Conservation (phyloP, 1,140 invertebrate genomes). For the Papilio machaon region DNA sequence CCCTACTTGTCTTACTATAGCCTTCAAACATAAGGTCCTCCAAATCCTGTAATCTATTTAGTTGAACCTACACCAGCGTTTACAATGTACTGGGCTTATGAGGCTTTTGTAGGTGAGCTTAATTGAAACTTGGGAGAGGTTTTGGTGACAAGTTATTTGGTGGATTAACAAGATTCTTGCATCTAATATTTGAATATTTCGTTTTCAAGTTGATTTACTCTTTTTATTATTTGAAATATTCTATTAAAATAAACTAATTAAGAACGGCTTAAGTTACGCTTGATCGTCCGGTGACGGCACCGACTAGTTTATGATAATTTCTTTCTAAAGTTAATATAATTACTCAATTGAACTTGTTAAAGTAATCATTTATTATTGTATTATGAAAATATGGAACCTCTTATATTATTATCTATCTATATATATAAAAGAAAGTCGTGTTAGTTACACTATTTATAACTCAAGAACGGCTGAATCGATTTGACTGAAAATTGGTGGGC, state of each 20-base stretch:
- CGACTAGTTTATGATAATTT: too few species aligned
- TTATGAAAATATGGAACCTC: not conserved
- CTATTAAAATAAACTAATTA: too few species aligned
- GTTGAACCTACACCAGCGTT: slow-evolving; percentile 58
- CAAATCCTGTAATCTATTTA: slow-evolving; percentile 61
- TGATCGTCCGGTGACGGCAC: too few species aligned
- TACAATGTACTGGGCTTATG: slow-evolving; percentile 58
- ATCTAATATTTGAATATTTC: slow-evolving; percentile 20
- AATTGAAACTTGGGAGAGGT: slow-evolving; percentile 67
- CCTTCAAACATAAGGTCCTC: slow-evolving; percentile 28
- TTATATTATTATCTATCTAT: too few species aligned
- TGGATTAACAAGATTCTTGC: slow-evolving; percentile 55
- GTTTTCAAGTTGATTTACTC: not conserved
- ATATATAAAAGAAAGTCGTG: too few species aligned
- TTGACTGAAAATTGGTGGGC: too few species aligned
- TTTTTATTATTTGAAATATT: not conserved
- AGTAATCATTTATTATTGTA: too few species aligned
- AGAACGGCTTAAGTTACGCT: too few species aligned
- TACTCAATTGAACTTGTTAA: not conserved
- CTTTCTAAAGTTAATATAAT: too few species aligned
- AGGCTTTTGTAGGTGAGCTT: slow-evolving; percentile 57
- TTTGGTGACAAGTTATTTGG: slow-evolving; percentile 63
- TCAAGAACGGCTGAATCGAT: too few species aligned
- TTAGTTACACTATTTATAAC: too few species aligned
- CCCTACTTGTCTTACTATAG: slow-evolving; percentile 25